Evolutionary conservation across 1,140 invertebrate genomes (phyloP).

Genomic region (Drosophila biarmipes): DNA sequence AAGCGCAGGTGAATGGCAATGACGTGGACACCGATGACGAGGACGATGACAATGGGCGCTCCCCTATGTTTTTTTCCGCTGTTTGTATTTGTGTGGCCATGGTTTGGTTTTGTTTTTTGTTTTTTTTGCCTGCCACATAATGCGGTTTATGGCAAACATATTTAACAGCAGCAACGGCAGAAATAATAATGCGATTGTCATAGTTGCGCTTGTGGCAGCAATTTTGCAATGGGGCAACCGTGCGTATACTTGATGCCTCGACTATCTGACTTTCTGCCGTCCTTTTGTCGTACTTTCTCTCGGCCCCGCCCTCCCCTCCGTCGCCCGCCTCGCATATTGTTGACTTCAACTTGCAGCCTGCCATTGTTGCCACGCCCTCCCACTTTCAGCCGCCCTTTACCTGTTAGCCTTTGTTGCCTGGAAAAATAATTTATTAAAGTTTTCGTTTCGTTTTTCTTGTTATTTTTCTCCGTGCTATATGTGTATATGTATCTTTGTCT

Average conservation of each 20-base stretch:
- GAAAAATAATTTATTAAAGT: slow-evolving; percentile 59
- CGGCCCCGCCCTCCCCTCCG: too few relatives aligned
- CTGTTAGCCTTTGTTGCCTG: slow-evolving; percentile 34
- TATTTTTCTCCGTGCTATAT: not conserved
- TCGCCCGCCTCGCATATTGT: slow-evolving; percentile 8
- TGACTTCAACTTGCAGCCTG: slow-evolving; percentile 20
- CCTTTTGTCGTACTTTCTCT: not conserved
- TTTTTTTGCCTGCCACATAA: slow-evolving; percentile 27
- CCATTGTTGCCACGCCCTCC: slow-evolving; percentile 16
- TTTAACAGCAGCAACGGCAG: slow-evolving; percentile 12
- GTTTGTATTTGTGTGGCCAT: not conserved
- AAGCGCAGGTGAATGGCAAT: slow-evolving; percentile 2
- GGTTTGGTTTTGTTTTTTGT: slow-evolving; percentile 3
- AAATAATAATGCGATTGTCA: slow-evolving; percentile 47
- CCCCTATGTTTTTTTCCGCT: not conserved
- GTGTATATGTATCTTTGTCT: slow-evolving; percentile 20
- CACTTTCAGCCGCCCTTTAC: not conserved
- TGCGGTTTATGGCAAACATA: slow-evolving; percentile 39
- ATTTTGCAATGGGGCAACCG: slow-evolving; percentile 21
- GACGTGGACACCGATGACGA: slow-evolving; percentile 11
- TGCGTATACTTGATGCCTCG: slow-evolving; percentile 52
- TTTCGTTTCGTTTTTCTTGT: slow-evolving; percentile 22
- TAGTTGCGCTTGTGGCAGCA: slow-evolving; percentile 24
- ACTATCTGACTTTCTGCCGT: slow-evolving; percentile 19
- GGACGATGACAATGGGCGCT: slow-evolving; percentile 12